Evolutionary conservation across 2,888 invertebrate genomes (phyloP), one percentile per base, ranked within the genome.

Genomic region (Drosophila vallismaia): DNA sequence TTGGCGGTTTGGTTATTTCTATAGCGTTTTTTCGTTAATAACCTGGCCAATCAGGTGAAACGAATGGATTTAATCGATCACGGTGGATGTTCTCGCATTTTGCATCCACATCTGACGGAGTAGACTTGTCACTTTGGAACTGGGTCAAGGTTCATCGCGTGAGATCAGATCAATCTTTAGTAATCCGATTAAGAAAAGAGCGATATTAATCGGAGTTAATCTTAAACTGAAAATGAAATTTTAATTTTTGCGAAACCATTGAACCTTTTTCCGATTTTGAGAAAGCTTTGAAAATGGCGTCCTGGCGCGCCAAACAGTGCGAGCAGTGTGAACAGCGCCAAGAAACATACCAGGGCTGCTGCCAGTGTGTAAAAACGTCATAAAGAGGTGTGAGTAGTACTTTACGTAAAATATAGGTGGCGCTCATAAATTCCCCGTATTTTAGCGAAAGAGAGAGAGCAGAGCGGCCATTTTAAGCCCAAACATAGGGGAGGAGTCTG

Each of bases 401-500:
- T 28, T 4, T 5, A 28, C 6, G n/a, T 36, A 5, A 52, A 28
- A 19, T 42, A 4, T 4, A 53, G 52, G 8, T 28, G 40, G 28
- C 40, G 40, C 28, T 0, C 3, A 0, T 3, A 2, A 53, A 19
- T 42, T 29, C 53, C 53, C 42, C 2, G 6, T 36, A 6, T 12
- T 26, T 0, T 9, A 10, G 26, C 1, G 10, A 38, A n/a, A 28
- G 28, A 28, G 28, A 26, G 26, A 4, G 28, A 28, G 28, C 4
- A 0, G 38, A 28, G 38, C 36, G 6, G 49, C 59, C 59, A 63
- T 63, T 63, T 63, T 59, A 19, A n/a, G 36, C 10, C 12, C 33
- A n/a, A 1, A 38, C 29, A 26, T 59, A n/a, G 59, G 60, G 63
- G 63, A 36, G 63, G 63, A 63, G 63, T 24, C n/a, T 8, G 8